phyloP scores from a whole-genome alignment of 2,888 invertebrate species.

The Acanthococcus lagerstroemiae region DNA sequence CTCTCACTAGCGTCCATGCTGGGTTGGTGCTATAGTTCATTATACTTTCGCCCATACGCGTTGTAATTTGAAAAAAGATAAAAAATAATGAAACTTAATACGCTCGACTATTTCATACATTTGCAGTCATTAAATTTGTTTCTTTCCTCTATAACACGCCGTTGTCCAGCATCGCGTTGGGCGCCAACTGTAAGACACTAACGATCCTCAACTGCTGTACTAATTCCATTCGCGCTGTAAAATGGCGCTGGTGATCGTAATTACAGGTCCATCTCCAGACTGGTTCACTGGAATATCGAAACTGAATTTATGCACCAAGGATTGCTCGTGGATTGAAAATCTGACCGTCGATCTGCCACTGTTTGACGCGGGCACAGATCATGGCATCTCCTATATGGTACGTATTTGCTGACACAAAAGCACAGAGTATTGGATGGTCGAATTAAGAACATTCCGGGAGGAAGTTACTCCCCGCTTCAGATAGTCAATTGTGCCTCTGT shows the following conservation, averaged over 20 bases:
- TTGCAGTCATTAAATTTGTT: background rate
- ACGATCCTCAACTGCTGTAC: no score
- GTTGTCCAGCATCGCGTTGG: no score
- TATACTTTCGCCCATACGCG: no score
- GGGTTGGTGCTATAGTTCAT: no score
- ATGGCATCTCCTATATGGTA: constrained; percentile 83
- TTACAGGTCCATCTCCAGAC: constrained; percentile 95
- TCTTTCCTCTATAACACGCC: background rate
- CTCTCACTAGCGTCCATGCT: constrained; percentile 92
- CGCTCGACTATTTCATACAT: background rate
- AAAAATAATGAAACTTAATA: background rate
- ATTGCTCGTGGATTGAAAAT: constrained; percentile 86
- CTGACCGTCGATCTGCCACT: constrained; percentile 77
- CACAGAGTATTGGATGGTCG: background rate
- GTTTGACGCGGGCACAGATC: constrained; percentile 93
- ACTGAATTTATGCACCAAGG: constrained; percentile 72
- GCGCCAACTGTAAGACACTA: no score
- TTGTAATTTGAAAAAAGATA: no score
- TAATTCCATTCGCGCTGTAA: background rate
- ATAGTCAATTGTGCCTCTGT: no score
- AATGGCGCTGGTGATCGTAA: no score
- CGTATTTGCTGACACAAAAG: background rate
- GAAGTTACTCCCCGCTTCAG: no score
- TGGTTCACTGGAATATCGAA: constrained; percentile 93
- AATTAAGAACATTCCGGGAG: background rate